Base-by-base conservation (phyloP, 1,140 invertebrate genomes). In the Elymnias hypermnestra region DNA sequence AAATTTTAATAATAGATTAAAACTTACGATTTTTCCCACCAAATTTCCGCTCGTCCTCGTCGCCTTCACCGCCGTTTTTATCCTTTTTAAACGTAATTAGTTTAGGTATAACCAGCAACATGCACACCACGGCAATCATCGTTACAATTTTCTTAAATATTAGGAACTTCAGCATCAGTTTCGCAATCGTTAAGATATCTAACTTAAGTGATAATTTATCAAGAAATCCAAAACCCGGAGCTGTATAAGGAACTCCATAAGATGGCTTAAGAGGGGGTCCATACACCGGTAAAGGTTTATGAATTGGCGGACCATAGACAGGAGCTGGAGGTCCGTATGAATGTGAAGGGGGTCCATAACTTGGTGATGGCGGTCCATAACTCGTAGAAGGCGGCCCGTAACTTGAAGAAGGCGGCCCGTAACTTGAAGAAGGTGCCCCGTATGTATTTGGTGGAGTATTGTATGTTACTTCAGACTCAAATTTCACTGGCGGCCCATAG, bases 61-160 rank as follows among this genome's bases (percentile, higher is more conserved):
- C 76, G 9, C 46, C 60, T n/a, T 52, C 43, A 22, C 42, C 53
- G 17, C 35, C 40, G 12, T 40, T 38, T 25, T 53, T 57, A 41
- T 71, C 68, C 70, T 87, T 87, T 58, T 87, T 87, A 45, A 85
- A 78, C 13, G 69, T 71, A 9, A 87, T 90, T 7, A 94, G 75
- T 63, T 92, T 92, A 0, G 93, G 93, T 38, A 94, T 89, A 48
- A 94, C 92, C 5, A 94, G 67, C 40, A 94, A 64, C 50, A 94
- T 81, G 65, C 91, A 94, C 39, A 94, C 88, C 1, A 93, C 74
- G 0, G 91, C 92, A 21, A 94, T 90, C 65, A 93, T 93, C 63
- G 93, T 93, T 9, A 94, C 90, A 35, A 93, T 90, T 74, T 94
- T 91, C 69, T 94, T 93, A 57, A 94, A 93, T 49, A 94, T 91